phyloP scores from a whole-genome alignment of 2,888 invertebrate species.

The Acrocyrtus sp. region DNA sequence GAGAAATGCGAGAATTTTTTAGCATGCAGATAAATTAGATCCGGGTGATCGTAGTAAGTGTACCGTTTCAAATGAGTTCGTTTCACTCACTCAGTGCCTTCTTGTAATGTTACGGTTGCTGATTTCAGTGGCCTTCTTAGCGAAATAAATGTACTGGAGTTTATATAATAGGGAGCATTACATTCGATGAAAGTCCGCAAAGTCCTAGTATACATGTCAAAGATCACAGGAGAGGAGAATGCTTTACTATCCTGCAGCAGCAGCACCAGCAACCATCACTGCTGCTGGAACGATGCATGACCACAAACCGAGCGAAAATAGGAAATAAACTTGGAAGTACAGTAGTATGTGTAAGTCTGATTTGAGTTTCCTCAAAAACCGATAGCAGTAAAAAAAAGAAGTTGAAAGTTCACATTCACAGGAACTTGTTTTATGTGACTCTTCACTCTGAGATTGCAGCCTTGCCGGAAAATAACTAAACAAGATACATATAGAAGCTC shows the following conservation, averaged over 20 bases:
- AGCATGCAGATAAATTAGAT: conserved; percentile 51
- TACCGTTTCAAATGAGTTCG: conserved; percentile 53
- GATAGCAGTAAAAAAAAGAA: background rate
- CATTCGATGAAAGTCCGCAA: background rate
- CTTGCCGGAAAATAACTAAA: background rate
- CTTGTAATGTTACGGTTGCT: conserved; percentile 33
- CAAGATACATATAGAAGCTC: background rate
- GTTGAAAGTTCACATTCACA: background rate
- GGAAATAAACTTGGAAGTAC: background rate
- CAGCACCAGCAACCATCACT: no score
- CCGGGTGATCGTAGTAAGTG: conserved; percentile 50
- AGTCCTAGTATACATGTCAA: conserved; percentile 1
- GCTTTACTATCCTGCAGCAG: background rate
- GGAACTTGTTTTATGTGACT: background rate
- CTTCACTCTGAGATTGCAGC: no score
- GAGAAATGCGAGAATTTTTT: conserved; percentile 37
- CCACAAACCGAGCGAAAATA: background rate
- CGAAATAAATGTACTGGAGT: conserved; percentile 39
- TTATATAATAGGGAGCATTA: conserved; percentile 7
- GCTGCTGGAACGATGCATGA: background rate
- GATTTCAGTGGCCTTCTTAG: conserved; percentile 10
- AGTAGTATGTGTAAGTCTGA: background rate
- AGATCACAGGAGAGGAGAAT: background rate
- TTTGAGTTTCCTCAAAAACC: background rate
- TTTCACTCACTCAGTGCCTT: conserved; percentile 38